Percentiles rank a stretch among this genome's conserved stretches.
phyloP scores from a whole-genome alignment of 2,888 invertebrate genomes.

The Scaptomyza polygonia region DNA sequence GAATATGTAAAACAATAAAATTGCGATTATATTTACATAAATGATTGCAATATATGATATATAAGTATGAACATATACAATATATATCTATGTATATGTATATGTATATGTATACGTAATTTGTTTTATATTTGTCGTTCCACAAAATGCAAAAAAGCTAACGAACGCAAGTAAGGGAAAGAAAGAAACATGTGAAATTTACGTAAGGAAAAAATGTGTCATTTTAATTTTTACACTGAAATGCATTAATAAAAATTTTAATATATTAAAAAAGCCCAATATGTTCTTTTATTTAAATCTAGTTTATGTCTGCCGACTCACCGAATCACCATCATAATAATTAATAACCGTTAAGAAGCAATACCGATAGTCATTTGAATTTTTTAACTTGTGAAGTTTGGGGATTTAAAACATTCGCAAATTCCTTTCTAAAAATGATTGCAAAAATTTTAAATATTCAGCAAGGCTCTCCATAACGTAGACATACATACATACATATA shows the following conservation, averaged over 20 bases:
- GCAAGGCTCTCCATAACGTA: no score
- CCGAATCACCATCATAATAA: no score
- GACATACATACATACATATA: no score
- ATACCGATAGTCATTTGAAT: no score
- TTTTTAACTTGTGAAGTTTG: no score
- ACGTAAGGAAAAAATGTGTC: constrained; percentile 76
- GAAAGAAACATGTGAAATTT: constrained; percentile 71
- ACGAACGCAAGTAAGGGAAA: constrained; percentile 37
- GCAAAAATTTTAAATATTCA: no score
- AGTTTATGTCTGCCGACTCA: no score
- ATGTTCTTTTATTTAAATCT: constrained; percentile 12
- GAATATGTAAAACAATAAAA: constrained; percentile 71
- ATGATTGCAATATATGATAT: constrained; percentile 58
- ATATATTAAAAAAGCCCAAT: constrained; percentile 60
- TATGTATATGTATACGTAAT: constrained; percentile 55
- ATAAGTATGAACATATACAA: constrained; percentile 28
- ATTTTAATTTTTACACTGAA: constrained; percentile 80
- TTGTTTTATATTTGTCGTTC: constrained; percentile 69
- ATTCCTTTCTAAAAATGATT: no score
- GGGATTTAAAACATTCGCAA: no score
- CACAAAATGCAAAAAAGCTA: constrained; percentile 53
- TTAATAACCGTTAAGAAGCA: no score
- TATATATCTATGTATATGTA: constrained; percentile 35
- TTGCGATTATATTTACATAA: constrained; percentile 59
- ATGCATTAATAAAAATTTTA: constrained; percentile 77